Conservation (phyloP, 2,113 vertebrate species). For the Callopanchax toddi region DNA sequence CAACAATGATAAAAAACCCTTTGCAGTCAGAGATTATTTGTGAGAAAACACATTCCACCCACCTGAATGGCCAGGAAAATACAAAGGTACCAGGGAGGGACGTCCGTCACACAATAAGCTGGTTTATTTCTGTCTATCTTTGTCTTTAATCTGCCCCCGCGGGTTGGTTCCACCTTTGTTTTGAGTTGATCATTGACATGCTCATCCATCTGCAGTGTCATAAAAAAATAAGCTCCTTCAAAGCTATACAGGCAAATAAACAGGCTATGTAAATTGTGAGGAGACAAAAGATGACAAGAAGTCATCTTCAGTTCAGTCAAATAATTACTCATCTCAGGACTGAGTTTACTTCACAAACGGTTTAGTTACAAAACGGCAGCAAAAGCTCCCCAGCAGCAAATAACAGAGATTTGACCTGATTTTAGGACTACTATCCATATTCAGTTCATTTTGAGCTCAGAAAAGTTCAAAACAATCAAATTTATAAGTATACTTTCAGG, state of each 20-base stretch:
- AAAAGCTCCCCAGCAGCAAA: background rate
- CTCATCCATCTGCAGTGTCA: conserved; percentile 53
- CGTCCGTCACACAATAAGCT: conserved; percentile 83
- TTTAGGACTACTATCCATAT: background rate
- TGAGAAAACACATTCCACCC: background rate
- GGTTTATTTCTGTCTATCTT: conserved; percentile 62
- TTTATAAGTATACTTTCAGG: too few relatives aligned
- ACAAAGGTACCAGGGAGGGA: conserved; percentile 92
- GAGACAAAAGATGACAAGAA: background rate
- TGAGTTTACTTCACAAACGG: background rate
- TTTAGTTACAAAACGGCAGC: background rate
- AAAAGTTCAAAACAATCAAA: too few relatives aligned
- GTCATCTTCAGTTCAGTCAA: background rate
- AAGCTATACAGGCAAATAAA: background rate
- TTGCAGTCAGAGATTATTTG: too few relatives aligned
- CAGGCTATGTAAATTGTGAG: background rate
- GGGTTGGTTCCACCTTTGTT: background rate
- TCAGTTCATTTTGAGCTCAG: background rate
- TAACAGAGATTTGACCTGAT: too few relatives aligned
- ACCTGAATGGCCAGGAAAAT: conserved; percentile 91
- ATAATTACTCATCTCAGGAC: background rate
- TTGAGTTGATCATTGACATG: conserved; percentile 44
- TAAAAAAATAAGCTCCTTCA: background rate
- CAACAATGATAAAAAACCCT: too few relatives aligned
- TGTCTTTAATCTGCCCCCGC: background rate